These are phyloP conservation scores for Hyaena hyaena DNA, from an alignment of 2,113 vertebrate genomes.

Conservation along the genomic window DNA sequence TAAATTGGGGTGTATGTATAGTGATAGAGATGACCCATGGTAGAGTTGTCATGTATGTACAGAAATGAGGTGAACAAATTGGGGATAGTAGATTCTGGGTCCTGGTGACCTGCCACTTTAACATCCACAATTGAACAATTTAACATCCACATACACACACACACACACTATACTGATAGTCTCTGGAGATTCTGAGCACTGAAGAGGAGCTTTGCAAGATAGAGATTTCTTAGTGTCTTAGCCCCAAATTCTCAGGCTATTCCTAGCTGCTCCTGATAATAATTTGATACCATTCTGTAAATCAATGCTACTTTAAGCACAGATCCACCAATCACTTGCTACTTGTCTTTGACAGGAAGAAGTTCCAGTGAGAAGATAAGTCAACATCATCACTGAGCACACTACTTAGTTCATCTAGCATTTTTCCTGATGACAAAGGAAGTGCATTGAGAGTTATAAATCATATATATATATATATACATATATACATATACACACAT, in stretches of 20 bases:
- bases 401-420: not conserved
- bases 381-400: not conserved
- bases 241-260: not conserved
- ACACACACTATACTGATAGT: not conserved
- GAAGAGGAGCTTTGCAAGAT: not conserved
- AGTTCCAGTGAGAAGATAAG: not conserved
- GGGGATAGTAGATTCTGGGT: not conserved
- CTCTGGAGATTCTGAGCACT: not conserved
- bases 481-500: too few species aligned
- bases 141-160: not conserved
- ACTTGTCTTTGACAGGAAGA: not conserved
- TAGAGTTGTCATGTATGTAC: accelerated
- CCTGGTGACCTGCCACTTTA: not conserved
- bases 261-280: not conserved
- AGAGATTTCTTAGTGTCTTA: not conserved
- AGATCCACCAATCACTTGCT: not conserved
- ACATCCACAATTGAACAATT: not conserved
- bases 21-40: not conserved
- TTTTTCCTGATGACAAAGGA: not conserved
- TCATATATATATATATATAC: too few species aligned
- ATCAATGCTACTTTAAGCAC: not conserved
- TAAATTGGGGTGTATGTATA: not conserved
- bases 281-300: not conserved
- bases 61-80: not conserved
- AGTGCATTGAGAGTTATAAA: not conserved